phyloP scores from a whole-genome alignment of 2,113 vertebrate species.

The Notechis scutatus region DNA sequence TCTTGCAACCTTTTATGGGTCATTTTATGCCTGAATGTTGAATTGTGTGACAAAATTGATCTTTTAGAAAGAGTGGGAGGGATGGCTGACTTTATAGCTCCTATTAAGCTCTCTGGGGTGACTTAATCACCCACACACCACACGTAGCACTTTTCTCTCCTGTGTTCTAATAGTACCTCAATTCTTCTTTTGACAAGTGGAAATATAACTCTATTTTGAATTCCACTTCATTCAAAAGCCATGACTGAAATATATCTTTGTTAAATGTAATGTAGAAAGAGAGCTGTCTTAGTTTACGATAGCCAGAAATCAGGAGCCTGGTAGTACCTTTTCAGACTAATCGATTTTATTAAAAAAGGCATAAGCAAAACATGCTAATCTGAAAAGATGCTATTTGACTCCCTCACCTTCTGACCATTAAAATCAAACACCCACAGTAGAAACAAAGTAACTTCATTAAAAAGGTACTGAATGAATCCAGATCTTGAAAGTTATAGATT shows the following conservation, averaged over 20 bases:
- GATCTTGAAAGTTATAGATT: not conserved
- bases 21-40: not conserved
- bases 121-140: not conserved
- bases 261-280: not conserved
- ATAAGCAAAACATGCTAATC: not conserved
- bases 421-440: not conserved
- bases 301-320: not conserved
- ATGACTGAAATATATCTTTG: fast-evolving
- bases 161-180: not conserved
- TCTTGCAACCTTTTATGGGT: not conserved
- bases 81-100: not conserved
- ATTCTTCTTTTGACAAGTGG: not conserved
- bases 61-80: not conserved
- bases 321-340: not conserved
- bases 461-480: not conserved
- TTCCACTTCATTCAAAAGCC: not conserved
- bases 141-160: not conserved
- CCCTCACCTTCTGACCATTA: not conserved
- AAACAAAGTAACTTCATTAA: not conserved
- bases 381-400: not conserved
- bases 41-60: constrained; percentile 11
- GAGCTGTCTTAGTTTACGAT: not conserved
- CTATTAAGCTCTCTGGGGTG: not conserved
- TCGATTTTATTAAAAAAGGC: not conserved
- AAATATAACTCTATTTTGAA: not conserved